phyloP scores from a whole-genome alignment of 2,113 vertebrate genomes.

The Phalacrocorax brasilianus region DNA sequence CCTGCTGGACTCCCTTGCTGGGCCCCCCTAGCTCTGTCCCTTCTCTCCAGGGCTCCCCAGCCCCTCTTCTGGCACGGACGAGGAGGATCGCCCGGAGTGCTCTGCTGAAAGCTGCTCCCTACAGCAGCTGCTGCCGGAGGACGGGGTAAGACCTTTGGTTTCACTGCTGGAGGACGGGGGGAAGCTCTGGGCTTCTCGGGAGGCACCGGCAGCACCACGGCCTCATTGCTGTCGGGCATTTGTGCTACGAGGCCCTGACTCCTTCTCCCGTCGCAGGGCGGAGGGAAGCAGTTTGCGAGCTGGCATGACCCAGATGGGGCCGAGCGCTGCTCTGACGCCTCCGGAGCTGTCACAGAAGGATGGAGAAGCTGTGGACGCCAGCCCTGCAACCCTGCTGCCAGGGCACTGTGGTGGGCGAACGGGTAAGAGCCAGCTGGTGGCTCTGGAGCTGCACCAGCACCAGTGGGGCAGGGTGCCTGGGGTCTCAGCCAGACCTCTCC shows the following conservation, averaged over 20 bases:
- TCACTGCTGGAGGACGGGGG: rapidly evolving
- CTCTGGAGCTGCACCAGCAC: rapidly evolving
- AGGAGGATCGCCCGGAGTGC: constrained; percentile 82
- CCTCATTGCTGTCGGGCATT: rapidly evolving
- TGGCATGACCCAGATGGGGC: rapidly evolving
- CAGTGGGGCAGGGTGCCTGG: rapidly evolving
- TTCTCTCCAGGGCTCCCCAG: constrained; percentile 51
- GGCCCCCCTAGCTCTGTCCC: neutral
- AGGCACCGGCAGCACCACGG: rapidly evolving
- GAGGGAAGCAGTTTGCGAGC: neutral
- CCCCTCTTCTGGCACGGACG: constrained; percentile 85
- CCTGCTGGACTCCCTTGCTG: rapidly evolving
- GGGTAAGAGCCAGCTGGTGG: rapidly evolving
- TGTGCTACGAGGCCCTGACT: too few species aligned
- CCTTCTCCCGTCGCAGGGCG: neutral
- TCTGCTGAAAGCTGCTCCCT: constrained; percentile 80
- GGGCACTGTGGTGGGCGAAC: rapidly evolving
- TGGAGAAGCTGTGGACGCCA: neutral
- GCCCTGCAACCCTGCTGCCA: neutral
- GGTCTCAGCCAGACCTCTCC: neutral
- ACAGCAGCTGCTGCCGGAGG: constrained; percentile 86
- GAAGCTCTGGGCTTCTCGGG: too few species aligned
- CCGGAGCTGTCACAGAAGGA: rapidly evolving
- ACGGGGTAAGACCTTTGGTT: constrained; percentile 64
- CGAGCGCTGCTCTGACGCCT: rapidly evolving